Evolutionary conservation across 2,113 vertebrate genomes (phyloP), one percentile per base, ranked within the genome.

Genomic region (Suricata suricatta): DNA sequence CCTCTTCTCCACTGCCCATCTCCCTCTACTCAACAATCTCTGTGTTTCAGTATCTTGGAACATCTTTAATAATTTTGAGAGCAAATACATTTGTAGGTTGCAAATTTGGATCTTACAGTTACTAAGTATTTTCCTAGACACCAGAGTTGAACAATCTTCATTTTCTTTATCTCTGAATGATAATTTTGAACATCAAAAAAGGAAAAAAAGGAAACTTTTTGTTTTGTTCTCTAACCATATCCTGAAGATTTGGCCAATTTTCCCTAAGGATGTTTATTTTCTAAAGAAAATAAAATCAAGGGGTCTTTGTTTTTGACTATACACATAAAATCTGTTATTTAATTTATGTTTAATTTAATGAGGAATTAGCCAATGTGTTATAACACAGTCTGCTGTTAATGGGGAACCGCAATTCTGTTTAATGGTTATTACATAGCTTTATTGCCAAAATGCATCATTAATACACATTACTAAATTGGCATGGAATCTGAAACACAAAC

Each of bases 391-490:
- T 81, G 52, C 23, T 95, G 50, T 76, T 97, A 88, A 93, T 74
- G 76, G 71, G 60, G 44, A 95, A 93, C 88, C 79, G 16, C 69
- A 94, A 93, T 95, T 96, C 87, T 94, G 87, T 60, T 88, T 97
- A 93, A 96, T 89, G 96, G 90, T 95, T 93, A 94, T 97, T 96
- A 98, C 98, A 97, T 63, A 63, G 88, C 68, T 93, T 96, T 89
- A 94, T 96, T 88, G 80, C 52, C 93, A 98, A 96, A 96, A 96
- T 96, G 88, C 47, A 80, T 93, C 88, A 93, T 98, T 93, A 95
- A 63, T 95, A 93, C 25, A 77, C 35, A 93, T 93, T 95, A 94
- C 66, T 97, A 97, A 95, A 81, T 85, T 96, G 77, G 68, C 52
- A n/a, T 35, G 7, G 71, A 90, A 95, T 96, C 38, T 90, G 83